Evolutionary conservation across 2,797 vertebrate species (phyloP).

Genomic region (Potorous gilbertii): DNA sequence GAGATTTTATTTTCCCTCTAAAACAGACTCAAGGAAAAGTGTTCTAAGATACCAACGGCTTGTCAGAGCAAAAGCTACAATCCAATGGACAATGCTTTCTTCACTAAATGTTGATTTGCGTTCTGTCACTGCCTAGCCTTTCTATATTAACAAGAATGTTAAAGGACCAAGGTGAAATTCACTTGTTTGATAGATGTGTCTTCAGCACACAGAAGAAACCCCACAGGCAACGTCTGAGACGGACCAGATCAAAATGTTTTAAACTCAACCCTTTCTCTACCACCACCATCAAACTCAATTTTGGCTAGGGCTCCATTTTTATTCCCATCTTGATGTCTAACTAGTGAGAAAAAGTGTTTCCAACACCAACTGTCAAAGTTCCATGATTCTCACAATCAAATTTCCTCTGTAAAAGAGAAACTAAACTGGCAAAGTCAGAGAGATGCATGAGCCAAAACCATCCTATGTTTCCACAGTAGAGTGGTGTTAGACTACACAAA

Average conservation of each 20-base stretch:
- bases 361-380: not conserved
- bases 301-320: not conserved
- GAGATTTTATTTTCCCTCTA: not conserved
- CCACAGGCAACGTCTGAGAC: accelerated
- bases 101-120: not conserved
- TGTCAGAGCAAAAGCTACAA: not conserved
- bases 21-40: slow-evolving; percentile 11
- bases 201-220: not conserved
- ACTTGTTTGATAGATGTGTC: not conserved
- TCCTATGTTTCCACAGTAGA: not conserved
- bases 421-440: not conserved
- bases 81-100: not conserved
- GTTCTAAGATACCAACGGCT: not conserved
- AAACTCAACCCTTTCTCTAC: not conserved
- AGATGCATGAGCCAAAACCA: not conserved
- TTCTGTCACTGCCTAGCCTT: not conserved
- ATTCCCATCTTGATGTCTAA: not conserved
- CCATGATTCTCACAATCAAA: not conserved
- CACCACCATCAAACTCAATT: not conserved
- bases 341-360: not conserved
- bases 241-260: not conserved
- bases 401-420: not conserved
- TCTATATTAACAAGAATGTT: not conserved
- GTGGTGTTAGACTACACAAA: not conserved
- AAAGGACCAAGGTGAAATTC: not conserved